Base-by-base conservation (phyloP, 2,888 invertebrate species). In the Hemistola chrysoprasaria region DNA sequence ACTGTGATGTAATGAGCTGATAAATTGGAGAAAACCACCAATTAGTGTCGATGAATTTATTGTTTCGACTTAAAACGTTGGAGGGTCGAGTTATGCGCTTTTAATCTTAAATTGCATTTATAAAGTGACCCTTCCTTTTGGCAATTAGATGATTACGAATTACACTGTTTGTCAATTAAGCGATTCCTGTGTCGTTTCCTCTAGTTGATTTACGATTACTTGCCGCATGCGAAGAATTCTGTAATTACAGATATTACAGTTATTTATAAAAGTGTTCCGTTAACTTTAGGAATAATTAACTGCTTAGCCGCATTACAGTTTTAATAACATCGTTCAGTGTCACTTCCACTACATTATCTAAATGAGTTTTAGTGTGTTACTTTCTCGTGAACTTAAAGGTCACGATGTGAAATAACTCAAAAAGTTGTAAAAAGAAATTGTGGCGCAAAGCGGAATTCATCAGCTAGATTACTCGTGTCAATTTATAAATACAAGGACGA, bases 41-140 rank as follows among this genome's bases (percentile, higher is more conserved):
- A 88, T 88, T 88, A 88, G 88, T 85, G 87, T 84, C 88, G 87
- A 88, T 87, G 86, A 88, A 87, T 87, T 88, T 88, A 88, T 88
- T 88, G 87, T 88, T 87, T 86, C 86, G 85, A 83, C 87, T 87
- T 87, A 87, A 86, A 86, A 78, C 85, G 85, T 85, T 83, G 87
- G 86, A 84, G 87, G 85, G 83, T 80, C 77, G 67, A 73, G 71
- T 79, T 53, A 55, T 55, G 55, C 48, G 75, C 77, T 83, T n/a
- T n/a, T 83, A 84, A 85, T 86, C 83, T 84, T 71, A 78, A 79
- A 82, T 81, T 82, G 78, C 75, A 67, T 77, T 86, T 84, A 76
- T 65, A 76, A 79, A 76, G 75, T 76, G 34, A 26, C 7, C 34
- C 38, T 74, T 59, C 71, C 64, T 64, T 67, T 59, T 72, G 71